phyloP scores from a whole-genome alignment of 64 coral and sea anemone genomes.

The Astreopora myriophthalma region DNA sequence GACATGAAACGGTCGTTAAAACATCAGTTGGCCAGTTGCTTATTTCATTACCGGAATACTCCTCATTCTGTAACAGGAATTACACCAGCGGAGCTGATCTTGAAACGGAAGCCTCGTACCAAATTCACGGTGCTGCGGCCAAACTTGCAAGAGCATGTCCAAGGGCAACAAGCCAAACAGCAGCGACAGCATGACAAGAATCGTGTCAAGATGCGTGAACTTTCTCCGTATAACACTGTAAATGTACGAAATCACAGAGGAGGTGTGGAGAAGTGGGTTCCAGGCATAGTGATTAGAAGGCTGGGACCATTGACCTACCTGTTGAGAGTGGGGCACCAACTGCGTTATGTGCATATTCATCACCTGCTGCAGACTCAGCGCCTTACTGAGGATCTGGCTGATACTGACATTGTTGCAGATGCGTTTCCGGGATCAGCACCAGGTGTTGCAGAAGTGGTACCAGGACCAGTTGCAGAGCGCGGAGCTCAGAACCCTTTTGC shows the following conservation, averaged over 20 bases:
- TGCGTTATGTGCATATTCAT: conserved; percentile 53
- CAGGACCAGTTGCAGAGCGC: too few relatives aligned
- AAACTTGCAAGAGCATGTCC: neutral
- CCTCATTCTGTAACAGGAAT: conserved; percentile 43
- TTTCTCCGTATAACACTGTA: conserved; percentile 2
- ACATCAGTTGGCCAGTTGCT: neutral
- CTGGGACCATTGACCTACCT: conserved; percentile 40
- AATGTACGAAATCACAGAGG: conserved; percentile 17
- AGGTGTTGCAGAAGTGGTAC: too few relatives aligned
- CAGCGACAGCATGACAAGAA: conserved; percentile 33
- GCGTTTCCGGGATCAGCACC: too few relatives aligned
- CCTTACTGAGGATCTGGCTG: neutral
- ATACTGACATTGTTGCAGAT: neutral
- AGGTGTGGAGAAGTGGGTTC: conserved; percentile 34
- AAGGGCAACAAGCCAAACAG: conserved; percentile 13
- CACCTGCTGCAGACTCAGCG: conserved; percentile 12
- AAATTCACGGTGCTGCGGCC: conserved; percentile 6
- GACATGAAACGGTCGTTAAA: neutral
- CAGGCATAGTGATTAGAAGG: neutral
- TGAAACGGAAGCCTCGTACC: conserved; percentile 34
- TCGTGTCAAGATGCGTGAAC: conserved; percentile 10
- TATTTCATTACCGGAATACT: conserved; percentile 26
- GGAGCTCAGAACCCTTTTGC: too few relatives aligned
- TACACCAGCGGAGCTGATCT: conserved; percentile 32
- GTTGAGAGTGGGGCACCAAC: conserved; percentile 31